Base-by-base conservation (phyloP, 2,888 invertebrate genomes). In the Sinodicranocentrus sp. region DNA sequence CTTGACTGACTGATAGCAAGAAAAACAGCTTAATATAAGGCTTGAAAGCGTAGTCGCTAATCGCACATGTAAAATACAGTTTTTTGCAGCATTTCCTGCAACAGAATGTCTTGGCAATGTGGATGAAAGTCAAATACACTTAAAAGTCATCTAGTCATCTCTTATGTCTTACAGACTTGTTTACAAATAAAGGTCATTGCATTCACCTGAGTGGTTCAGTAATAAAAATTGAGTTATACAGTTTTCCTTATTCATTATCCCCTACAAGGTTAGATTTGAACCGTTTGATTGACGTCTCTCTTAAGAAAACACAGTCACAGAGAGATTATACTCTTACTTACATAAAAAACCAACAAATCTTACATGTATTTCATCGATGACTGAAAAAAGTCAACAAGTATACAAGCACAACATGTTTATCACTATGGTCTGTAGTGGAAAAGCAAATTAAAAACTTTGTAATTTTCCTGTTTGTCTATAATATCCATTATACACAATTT, bases 101-200 rank as follows among this genome's bases (percentile, higher is more conserved):
- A 65, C 65, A 39, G 28, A 65, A 65, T 48, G 48, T n/a, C 48
- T 33, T n/a, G 2, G n/a, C n/a, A 48, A 15, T 10, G 48, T 10
- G n/a, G n/a, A 57, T 21, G 57, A 57, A 57, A 57, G 57, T 57
- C 23, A n/a, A 19, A 39, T 15, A 28, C n/a, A 43, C 21, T 19
- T 23, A 2, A 5, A n/a, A 5, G 57, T 57, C 57, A 57, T 6
- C 57, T 57, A 57, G 3, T 23, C 33, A 33, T 33, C n/a, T 61
- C 33, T 17, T 13, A 43, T 28, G 54, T n/a, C n/a, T n/a, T n/a
- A n/a, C n/a, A n/a, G n/a, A n/a, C n/a, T n/a, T n/a, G n/a, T 71
- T 71, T 73, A 61, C 61, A 43, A 73, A 33, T 44, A 43, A 73
- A 73, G 72, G 72, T 73, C 57, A 73, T 61, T 61, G 26, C 26